A percentile compares a stretch with the other conserved stretches of the same genome.
Conservation (phyloP, 2,113 vertebrate genomes). For the Merops nubicus region DNA sequence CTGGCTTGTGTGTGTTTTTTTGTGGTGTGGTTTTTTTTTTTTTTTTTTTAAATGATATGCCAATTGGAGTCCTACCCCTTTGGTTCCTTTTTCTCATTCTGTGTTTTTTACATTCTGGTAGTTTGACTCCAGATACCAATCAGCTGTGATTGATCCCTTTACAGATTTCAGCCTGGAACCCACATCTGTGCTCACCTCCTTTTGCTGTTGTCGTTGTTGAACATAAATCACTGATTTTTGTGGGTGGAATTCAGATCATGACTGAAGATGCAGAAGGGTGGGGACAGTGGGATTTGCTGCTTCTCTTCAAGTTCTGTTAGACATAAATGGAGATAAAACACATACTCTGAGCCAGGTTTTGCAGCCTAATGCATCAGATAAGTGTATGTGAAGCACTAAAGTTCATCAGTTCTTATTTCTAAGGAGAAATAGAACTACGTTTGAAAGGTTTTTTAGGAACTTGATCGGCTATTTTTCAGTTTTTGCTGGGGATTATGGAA, state of each 20-base stretch:
- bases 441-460: background rate
- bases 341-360: background rate
- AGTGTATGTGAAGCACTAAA: background rate
- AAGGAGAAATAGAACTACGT: background rate
- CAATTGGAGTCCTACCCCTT: constrained; percentile 33
- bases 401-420: background rate
- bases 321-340: constrained; percentile 53
- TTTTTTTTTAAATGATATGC: background rate
- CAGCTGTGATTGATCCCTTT: constrained; percentile 53
- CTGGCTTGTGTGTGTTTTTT: too few species aligned
- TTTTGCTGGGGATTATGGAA: background rate
- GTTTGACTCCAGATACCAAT: constrained; percentile 55
- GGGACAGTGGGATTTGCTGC: background rate
- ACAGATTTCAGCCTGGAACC: constrained; percentile 14
- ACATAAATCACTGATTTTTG: constrained; percentile 31
- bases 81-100: constrained; percentile 23
- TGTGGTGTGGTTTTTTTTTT: background rate
- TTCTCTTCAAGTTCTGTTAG: background rate
- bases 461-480: background rate
- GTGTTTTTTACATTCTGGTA: constrained; percentile 29
- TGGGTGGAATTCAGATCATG: constrained; percentile 8
- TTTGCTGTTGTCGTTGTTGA: constrained; percentile 64
- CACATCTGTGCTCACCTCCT: constrained; percentile 20
- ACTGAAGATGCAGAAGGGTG: background rate
- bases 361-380: background rate